These are phyloP conservation scores for Babylonia areolata DNA, from an alignment of 1,140 invertebrate genomes.

Conservation along the genomic window DNA sequence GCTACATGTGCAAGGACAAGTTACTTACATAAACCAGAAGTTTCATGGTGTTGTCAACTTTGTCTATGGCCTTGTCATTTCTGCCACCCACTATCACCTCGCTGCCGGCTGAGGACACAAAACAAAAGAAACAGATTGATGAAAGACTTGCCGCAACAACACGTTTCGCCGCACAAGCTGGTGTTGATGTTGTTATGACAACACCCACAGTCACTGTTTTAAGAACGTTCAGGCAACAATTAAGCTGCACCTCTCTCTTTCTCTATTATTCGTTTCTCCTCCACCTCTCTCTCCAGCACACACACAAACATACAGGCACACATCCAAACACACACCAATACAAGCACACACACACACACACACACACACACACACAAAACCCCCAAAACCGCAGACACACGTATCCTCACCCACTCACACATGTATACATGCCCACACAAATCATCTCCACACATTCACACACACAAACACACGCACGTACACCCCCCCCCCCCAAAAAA, in stretches of 20 bases:
- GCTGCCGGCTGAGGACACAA: conserved; percentile 9
- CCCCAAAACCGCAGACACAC: background rate
- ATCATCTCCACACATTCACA: too few relatives aligned
- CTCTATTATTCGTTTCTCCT: too few relatives aligned
- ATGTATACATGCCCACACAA: too few relatives aligned
- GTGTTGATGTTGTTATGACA: too few relatives aligned
- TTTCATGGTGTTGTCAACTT: conserved; percentile 28
- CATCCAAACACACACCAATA: background rate
- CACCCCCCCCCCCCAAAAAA: too few relatives aligned
- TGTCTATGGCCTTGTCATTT: conserved; percentile 12
- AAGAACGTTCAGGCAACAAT: too few relatives aligned
- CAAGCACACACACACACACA: background rate
- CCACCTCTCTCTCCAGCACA: background rate
- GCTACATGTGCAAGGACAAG: too few relatives aligned
- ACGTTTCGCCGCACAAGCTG: too few relatives aligned
- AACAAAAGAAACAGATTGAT: background rate
- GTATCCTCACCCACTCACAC: conserved; percentile 15
- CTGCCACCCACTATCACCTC: background rate
- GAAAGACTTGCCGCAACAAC: too few relatives aligned
- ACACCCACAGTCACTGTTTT: too few relatives aligned
- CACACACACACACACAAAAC: background rate
- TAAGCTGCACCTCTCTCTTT: too few relatives aligned
- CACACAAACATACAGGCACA: background rate
- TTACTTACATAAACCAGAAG: conserved; percentile 31
- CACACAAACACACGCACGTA: too few relatives aligned